Percentiles rank a stretch among this genome's conserved stretches.
These are phyloP conservation scores for Alsophila aescularia DNA, from an alignment of 2,888 invertebrate species.

Conservation along the genomic window DNA sequence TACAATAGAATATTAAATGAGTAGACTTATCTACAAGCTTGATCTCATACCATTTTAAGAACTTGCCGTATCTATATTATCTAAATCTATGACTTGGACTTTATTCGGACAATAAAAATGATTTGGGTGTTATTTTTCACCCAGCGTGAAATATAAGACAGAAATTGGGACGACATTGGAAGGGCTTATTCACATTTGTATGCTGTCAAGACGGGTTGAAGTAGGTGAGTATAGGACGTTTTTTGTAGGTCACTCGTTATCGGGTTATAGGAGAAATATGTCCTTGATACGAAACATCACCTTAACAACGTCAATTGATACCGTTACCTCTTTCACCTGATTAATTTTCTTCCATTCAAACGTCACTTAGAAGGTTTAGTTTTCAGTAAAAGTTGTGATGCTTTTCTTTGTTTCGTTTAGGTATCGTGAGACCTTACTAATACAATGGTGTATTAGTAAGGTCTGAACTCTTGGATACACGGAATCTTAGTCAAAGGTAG, in stretches of 20 bases:
- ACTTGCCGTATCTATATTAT: too few species aligned
- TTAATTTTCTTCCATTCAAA: too few species aligned
- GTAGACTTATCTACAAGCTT: too few species aligned
- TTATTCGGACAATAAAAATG: slow-evolving; percentile 37
- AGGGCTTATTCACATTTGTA: slow-evolving; percentile 36
- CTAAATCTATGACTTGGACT: not conserved
- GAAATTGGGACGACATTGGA: slow-evolving; percentile 33
- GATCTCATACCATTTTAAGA: too few species aligned
- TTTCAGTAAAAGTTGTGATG: too few species aligned
- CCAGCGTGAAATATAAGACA: slow-evolving; percentile 33
- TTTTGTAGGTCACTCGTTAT: slow-evolving; percentile 20
- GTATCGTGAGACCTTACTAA: too few species aligned
- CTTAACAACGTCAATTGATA: slow-evolving; percentile 8
- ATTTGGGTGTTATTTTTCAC: slow-evolving; percentile 34
- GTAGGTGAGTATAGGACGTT: slow-evolving; percentile 6
- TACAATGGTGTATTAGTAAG: too few species aligned
- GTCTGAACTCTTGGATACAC: too few species aligned
- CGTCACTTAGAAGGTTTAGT: too few species aligned
- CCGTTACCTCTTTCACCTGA: not conserved
- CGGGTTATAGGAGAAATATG: slow-evolving; percentile 12
- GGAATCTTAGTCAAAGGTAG: too few species aligned
- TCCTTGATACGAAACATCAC: slow-evolving; percentile 1
- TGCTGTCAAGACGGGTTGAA: slow-evolving; percentile 27
- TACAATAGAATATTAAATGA: too few species aligned
- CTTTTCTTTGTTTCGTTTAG: too few species aligned